Evolutionary conservation across 2,797 vertebrate species (phyloP), one percentile per base, ranked within the genome.

Genomic region (Rachycentron canadum): DNA sequence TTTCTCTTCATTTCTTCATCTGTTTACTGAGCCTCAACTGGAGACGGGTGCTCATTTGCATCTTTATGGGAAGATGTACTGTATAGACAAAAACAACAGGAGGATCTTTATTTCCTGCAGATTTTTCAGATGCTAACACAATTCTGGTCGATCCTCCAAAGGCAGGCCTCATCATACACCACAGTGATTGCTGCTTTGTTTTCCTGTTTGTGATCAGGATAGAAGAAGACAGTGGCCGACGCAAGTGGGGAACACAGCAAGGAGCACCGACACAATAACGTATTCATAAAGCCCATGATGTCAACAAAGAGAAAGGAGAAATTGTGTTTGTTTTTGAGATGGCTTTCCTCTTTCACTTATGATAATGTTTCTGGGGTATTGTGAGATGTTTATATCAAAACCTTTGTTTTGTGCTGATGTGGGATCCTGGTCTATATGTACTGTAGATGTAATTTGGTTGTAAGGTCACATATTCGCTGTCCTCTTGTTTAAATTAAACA

Each of bases 41-140:
- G 79, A 90, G 86, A 84, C 78, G 0, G 40, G 41, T 4, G 2
- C 90, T 93, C 89, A 95, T 95, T 95, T 94, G 85, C 93, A 94
- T 95, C 91, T 95, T 93, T 93, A 95, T 94, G 84, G 88, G 80
- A 89, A 89, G 85, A 89, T 79, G 81, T 86, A 90, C 86, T 84
- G 83, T 91, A 90, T 78, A 74, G 89, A 87, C 85, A 86, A 81
- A 91, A 84, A 90, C 90, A 94, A 90, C 83, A 82, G 85, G 84
- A 87, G 82, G 83, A 79, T 88, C 76, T 89, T 84, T 84, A 86
- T 91, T 89, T 93, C 86, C 79, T 63, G 79, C 83, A 75, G 84
- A 88, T 92, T 86, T 85, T 76, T 84, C 76, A 85, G 79, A 86
- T 74, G 82, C 77, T 65, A 82, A 91, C 81, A 88, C 86, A 86